phyloP scores from a whole-genome alignment of 2,797 vertebrate genomes.

The Helostoma temminkii region DNA sequence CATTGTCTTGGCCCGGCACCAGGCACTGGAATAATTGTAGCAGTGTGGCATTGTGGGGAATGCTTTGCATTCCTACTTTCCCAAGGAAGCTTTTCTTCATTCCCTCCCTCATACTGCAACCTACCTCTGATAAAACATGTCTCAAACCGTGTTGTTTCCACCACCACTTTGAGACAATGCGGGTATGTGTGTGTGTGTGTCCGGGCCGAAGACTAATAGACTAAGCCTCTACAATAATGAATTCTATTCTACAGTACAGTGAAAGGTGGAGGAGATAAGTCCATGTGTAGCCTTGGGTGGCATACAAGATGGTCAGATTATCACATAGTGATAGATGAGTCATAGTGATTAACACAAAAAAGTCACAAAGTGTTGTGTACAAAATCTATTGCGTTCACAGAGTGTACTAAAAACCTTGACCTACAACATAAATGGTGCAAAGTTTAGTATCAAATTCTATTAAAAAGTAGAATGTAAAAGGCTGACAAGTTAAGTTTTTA shows the following conservation, averaged over 20 bases:
- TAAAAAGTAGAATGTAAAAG: slow-evolving; percentile 28
- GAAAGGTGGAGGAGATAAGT: slow-evolving; percentile 13
- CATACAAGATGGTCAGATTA: slow-evolving; percentile 21
- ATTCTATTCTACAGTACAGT: slow-evolving; percentile 24
- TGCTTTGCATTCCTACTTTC: slow-evolving; percentile 84
- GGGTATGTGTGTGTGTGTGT: slow-evolving; percentile 23
- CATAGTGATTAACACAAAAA: slow-evolving; percentile 19
- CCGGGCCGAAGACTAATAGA: slow-evolving; percentile 19
- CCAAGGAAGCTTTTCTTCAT: slow-evolving; percentile 78
- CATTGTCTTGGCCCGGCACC: slow-evolving; percentile 82
- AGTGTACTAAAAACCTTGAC: slow-evolving; percentile 3
- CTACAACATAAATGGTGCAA: neutral
- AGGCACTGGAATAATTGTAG: slow-evolving; percentile 82
- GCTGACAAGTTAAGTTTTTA: slow-evolving; percentile 25
- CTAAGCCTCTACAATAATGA: slow-evolving; percentile 33
- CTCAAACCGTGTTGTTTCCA: slow-evolving; percentile 64
- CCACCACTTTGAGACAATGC: slow-evolving; percentile 53
- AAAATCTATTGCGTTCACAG: slow-evolving; percentile 21
- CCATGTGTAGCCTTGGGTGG: slow-evolving; percentile 16
- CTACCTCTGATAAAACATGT: slow-evolving; percentile 76
- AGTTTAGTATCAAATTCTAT: slow-evolving; percentile 26
- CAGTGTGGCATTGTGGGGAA: slow-evolving; percentile 84
- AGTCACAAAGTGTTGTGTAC: slow-evolving; percentile 17
- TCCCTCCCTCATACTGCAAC: slow-evolving; percentile 69
- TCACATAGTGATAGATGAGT: too few relatives aligned